Base-by-base conservation (phyloP, 1,140 invertebrate species). In the Calycopis cecrops region DNA sequence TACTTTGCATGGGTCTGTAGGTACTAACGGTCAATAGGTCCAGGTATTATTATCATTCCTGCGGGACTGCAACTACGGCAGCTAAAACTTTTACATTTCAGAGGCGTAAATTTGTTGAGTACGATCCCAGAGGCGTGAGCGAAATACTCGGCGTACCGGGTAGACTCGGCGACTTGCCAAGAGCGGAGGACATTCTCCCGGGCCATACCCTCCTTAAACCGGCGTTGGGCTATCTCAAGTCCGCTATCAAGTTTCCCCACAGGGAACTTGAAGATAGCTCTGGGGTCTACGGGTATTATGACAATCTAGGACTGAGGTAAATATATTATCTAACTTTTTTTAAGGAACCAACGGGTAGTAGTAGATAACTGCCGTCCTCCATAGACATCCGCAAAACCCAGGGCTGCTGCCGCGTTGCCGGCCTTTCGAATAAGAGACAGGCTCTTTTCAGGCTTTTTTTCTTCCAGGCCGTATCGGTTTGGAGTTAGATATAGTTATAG, bases 141-240 rank as follows among this genome's bases (percentile, higher is more conserved):
- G 17, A 53, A 0, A 74, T 80, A 14, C 17, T 82, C 0, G 79
- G 72, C 0, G 62, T 67, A 0, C 81, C 81, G 9, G 58, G 63
- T 0, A 10, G 48, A 12, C 58, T 71, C 0, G 69, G 57, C n/a
- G 78, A 85, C 51, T 61, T 85, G 7, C 82, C 82, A 10, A 61
- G 68, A 63, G 82, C 79, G 0, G 79, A 83, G 33, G 52, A 78
- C 1, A 76, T 85, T 1, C 55, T 75, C 2, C 82, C 82, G 7
- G 82, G 82, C 1, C 82, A 82, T 52, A 85, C 82, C 0, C 64
- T 85, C 3, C 44, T 81, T 9, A 74, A 70, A 35, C 82, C 82
- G 21, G 57, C 76, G 2, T 52, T 83, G 0, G 82, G 76, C 1
- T 79, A 79, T 79, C 57, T 85, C 4, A 85, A 83, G 52, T 84